phyloP scores from a whole-genome alignment of 2,888 invertebrate species.

The Aphidius colemani region DNA sequence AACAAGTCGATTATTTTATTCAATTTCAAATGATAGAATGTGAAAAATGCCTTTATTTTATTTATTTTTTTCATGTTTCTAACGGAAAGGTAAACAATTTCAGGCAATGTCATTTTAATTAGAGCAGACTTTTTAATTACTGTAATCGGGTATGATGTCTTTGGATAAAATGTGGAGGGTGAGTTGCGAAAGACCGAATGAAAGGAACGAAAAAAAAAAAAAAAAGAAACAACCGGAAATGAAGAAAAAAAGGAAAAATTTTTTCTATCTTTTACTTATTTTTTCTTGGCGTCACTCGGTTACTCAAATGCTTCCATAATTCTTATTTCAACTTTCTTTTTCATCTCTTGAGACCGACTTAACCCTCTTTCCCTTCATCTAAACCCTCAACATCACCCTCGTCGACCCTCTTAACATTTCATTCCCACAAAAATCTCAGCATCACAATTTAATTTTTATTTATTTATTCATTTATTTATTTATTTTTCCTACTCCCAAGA shows the following conservation, averaged over 20 bases:
- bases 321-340: constrained; percentile 7
- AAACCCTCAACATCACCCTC: no score
- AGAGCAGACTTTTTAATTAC: constrained; percentile 43
- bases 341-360: neutral
- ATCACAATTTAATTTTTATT: no score
- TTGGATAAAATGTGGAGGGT: neutral
- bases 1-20: neutral
- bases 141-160: constrained; percentile 39
- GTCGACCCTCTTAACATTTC: constrained; percentile 18
- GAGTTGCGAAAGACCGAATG: neutral
- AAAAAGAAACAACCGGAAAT: constrained; percentile 15
- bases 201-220: neutral
- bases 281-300: neutral
- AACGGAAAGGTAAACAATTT: constrained; percentile 9
- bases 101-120: constrained; percentile 41
- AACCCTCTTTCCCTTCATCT: neutral
- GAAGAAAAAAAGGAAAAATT: constrained; percentile 14
- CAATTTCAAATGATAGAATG: neutral
- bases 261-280: constrained; percentile 19
- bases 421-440: constrained; percentile 25
- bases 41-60: neutral
- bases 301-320: constrained; percentile 9
- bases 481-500: neutral
- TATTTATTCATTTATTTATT: no score
- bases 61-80: constrained; percentile 2